Conservation (phyloP, 2,113 vertebrate genomes). For the Chrysochloris asiatica region DNA sequence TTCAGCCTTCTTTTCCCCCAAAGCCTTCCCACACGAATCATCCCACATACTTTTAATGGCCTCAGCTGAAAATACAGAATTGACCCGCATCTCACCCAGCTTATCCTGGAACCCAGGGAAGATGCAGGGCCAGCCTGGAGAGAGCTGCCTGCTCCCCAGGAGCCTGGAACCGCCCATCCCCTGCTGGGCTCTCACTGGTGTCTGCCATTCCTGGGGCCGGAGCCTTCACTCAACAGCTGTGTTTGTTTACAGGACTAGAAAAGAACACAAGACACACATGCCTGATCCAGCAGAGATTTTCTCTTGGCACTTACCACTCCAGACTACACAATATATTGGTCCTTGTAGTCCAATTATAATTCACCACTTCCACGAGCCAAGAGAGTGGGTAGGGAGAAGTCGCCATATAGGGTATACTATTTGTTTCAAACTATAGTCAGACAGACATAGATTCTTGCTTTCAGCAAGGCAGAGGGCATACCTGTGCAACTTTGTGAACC, state of each 20-base stretch:
- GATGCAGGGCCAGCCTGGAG: background rate
- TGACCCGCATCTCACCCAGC: constrained; percentile 50
- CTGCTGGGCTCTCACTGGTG: constrained; percentile 80
- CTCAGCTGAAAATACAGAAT: constrained; percentile 49
- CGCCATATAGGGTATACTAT: background rate
- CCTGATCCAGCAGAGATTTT: constrained; percentile 79
- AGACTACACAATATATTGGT: constrained; percentile 82
- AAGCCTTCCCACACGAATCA: constrained; percentile 5
- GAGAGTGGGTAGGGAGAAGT: constrained; percentile 40
- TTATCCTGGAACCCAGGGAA: constrained; percentile 41
- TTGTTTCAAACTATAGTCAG: constrained; percentile 49
- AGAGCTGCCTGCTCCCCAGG: constrained; percentile 46
- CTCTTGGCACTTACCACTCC: constrained; percentile 80
- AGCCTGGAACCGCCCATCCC: constrained; percentile 66
- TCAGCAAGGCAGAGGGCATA: constrained; percentile 8
- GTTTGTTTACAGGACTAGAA: constrained; percentile 88
- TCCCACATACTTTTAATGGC: constrained; percentile 29
- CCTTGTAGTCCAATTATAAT: constrained; percentile 80
- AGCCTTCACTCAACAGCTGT: constrained; percentile 86
- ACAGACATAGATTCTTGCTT: background rate
- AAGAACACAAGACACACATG: constrained; percentile 82
- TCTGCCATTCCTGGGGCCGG: constrained; percentile 79
- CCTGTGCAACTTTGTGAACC: constrained; percentile 12
- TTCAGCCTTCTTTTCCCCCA: background rate
- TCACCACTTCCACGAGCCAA: constrained; percentile 69